Evolutionary conservation across 2,113 vertebrate species (phyloP), one percentile per base, ranked within the genome.

Genomic region (Lynx canadensis): DNA sequence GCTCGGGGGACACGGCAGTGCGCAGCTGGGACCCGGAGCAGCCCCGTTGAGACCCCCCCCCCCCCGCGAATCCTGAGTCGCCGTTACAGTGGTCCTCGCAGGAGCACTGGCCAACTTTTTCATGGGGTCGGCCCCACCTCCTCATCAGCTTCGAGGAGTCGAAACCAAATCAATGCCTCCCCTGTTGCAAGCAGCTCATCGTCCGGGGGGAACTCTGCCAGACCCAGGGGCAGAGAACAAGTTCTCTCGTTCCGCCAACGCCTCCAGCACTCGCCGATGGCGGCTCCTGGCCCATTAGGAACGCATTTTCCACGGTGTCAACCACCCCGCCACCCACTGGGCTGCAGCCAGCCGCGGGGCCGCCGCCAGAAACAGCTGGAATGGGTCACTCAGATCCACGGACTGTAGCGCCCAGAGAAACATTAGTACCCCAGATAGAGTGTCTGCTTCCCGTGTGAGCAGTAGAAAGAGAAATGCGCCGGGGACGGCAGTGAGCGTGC

Each of bases 251-350:
- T 68, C 92, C 96, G 68, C 73, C n/a, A 31, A n/a, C 87, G 96
- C 95, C 83, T 65, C 48, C 5, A 25, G 92, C 68, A 48, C 82
- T 48, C 4, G 69, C 52, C 10, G 10, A 85, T 66, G 96, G 94
- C 97, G 97, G 97, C 94, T 97, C 94, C 95, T 88, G 79, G 38
- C 87, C 96, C 97, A 97, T 94, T 97, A 97, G 95, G 95, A 93
- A 96, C 66, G 7, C 86, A 96, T 98, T 97, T 85, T 95, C 97
- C 97, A 97, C 55, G 90, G 94, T 97, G 94, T 68, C 89, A 95
- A 63, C 92, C 94, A 41, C 79, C 95, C 97, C 91, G 82, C 95
- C 97, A 86, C 95, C 95, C 92, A 69, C 94, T 7, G 1, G 94
- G 95, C 92, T 38, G 6, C 89, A 36, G 48, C 68, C 87, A 79